A percentile compares a stretch with the other conserved stretches of the same genome.
Conservation (phyloP, 2,797 vertebrate genomes). For the Lepilemur septentrionalis region DNA sequence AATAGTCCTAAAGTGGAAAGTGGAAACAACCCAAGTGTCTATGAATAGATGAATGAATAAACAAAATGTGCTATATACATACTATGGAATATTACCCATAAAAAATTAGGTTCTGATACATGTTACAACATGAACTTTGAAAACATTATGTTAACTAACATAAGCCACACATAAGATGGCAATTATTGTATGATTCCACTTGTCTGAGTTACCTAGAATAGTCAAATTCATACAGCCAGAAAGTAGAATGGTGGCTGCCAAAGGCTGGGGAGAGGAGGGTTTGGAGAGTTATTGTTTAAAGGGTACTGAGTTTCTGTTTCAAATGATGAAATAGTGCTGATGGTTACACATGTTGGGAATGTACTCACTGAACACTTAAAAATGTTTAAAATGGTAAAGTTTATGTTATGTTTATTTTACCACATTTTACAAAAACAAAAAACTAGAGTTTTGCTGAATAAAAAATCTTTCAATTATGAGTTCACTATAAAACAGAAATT, state of each 20-base stretch:
- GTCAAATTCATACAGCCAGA: not conserved
- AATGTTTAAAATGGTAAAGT: not conserved
- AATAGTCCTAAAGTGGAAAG: not conserved
- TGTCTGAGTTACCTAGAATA: not conserved
- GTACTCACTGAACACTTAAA: not conserved
- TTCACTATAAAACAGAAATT: not conserved
- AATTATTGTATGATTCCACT: not conserved
- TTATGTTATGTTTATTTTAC: not conserved
- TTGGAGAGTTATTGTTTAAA: not conserved
- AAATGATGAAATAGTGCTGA: conserved; percentile 6
- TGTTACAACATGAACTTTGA: not conserved
- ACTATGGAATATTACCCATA: not conserved
- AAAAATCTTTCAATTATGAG: not conserved
- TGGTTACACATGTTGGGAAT: not conserved
- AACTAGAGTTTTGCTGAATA: not conserved
- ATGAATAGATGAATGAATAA: not conserved
- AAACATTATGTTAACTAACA: not conserved
- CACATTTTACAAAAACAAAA: not conserved
- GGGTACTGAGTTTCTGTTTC: not conserved
- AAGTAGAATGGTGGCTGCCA: not conserved
- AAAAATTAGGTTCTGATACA: conserved; percentile 20
- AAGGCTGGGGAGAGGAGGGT: not conserved
- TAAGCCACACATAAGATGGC: not conserved
- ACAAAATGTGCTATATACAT: not conserved
- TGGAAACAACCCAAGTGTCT: not conserved